Base-by-base conservation (phyloP, 2,113 vertebrate genomes). In the Numenius arquata region DNA sequence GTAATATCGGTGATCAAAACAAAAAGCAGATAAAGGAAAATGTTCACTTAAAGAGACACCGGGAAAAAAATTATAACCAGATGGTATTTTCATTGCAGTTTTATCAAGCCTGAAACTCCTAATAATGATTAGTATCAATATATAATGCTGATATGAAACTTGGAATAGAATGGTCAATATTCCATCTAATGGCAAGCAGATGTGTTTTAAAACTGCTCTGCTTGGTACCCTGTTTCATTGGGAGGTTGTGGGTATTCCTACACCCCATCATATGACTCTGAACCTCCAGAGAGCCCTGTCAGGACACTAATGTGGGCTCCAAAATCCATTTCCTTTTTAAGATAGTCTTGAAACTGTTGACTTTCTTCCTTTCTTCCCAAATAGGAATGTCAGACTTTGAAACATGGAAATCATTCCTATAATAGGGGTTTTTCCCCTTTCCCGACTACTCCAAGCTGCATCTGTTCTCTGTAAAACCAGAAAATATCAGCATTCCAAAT, bases 261-360 rank as follows among this genome's bases (percentile, higher is more conserved):
- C 25, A 83, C 55, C 41, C 9, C 21, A 15, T 58, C 14, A 12
- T 80, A 11, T 11, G 40, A 34, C 8, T 70, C 26, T 78, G 27
- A 86, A 48, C 8, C 8, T 78, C n/a, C 17, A 47, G 29, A 17
- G 4, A 30, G 0, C 1, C 12, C 5, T 55, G 8, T 8, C 17
- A 76, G 43, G 40, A 50, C 40, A 52, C 11, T 41, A 43, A 20
- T 6, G 11, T 55, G 29, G 3, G 13, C 11, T 92, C 29, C 32
- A 79, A 32, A 22, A 78, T 38, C 29, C 4, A n/a, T 66, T 80
- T 70, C 1, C 20, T 36, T 89, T 89, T 53, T 5, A 78, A 76
- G 27, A 58, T 8, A 22, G 21, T 58, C 41, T 80, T 62, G 55
- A 66, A 86, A 85, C 56, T 48, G 3, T 18, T n/a, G 16, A 2